Percentiles rank a stretch among this genome's conserved stretches.
Evolutionary conservation across 2,888 invertebrate species (phyloP).

Genomic region (Eilema caniola): DNA sequence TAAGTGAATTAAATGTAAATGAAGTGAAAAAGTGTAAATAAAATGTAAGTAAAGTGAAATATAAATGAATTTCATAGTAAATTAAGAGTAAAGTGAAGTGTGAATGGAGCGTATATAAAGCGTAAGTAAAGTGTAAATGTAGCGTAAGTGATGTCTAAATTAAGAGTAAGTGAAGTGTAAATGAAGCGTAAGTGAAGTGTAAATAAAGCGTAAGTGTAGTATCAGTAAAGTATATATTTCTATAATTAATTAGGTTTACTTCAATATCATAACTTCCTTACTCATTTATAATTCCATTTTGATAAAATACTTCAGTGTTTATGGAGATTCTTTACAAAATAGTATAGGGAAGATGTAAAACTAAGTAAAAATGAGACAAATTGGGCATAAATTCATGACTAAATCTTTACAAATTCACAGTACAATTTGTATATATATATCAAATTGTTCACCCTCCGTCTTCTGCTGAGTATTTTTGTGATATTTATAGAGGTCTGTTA

Average conservation of each 20-base stretch:
- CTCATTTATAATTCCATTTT: neutral
- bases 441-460: constrained; percentile 1
- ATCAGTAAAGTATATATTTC: no score
- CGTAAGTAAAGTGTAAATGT: no score
- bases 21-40: no score
- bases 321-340: neutral
- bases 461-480: neutral
- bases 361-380: neutral
- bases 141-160: no score
- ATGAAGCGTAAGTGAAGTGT: no score
- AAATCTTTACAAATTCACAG: constrained; percentile 5
- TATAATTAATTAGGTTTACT: no score
- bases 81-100: no score
- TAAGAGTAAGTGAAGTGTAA: no score
- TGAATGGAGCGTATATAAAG: no score
- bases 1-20: neutral
- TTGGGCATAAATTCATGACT: constrained; percentile 3
- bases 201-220: no score
- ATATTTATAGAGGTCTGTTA: neutral
- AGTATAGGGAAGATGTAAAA: neutral
- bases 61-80: no score
- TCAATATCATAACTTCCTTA: neutral
- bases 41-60: no score
- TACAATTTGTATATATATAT: constrained; percentile 15
- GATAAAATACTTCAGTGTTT: neutral